Evolutionary conservation across 2,888 invertebrate species (phyloP).

Genomic region (Drosophila ochracea): DNA sequence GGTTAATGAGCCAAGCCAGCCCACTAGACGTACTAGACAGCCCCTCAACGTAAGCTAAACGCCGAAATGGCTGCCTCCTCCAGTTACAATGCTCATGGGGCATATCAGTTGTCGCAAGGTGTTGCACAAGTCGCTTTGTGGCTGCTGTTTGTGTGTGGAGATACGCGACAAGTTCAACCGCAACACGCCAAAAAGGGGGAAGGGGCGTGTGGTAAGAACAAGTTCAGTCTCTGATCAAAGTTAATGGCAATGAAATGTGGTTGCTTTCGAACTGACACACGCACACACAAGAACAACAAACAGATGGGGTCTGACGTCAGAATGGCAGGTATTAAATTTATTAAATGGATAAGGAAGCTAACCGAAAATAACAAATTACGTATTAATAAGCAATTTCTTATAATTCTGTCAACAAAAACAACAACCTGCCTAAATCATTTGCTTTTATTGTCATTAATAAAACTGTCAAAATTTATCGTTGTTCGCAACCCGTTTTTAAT

Average conservation of each 20-base stretch:
- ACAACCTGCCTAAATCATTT: not conserved
- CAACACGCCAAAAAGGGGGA: conserved; percentile 5
- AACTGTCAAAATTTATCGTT: conserved; percentile 35
- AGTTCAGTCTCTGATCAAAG: conserved; percentile 18
- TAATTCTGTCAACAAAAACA: not conserved
- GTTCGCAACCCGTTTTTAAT: conserved; percentile 18
- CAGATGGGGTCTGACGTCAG: not conserved
- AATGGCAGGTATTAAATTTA: not conserved
- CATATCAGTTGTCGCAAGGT: conserved; percentile 63
- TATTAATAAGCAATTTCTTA: not conserved
- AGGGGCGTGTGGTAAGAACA: not conserved
- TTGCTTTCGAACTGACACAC: not conserved
- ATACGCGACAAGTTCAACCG: conserved; percentile 52
- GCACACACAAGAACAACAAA: not conserved
- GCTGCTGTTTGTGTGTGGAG: conserved; percentile 21
- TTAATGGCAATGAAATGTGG: conserved; percentile 30
- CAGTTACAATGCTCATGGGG: conserved; percentile 16
- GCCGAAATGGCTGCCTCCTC: not conserved
- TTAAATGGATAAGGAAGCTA: not conserved
- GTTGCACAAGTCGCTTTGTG: conserved; percentile 47
- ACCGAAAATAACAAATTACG: not conserved
- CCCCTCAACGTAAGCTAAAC: not conserved
- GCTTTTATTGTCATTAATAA: conserved; percentile 33
- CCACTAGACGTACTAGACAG: conserved; percentile 9
- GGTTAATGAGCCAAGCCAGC: conserved; percentile 75